Evolutionary conservation across 2,113 vertebrate genomes (phyloP), one percentile per base, ranked within the genome.

Genomic region (Pristiophorus japonicus): DNA sequence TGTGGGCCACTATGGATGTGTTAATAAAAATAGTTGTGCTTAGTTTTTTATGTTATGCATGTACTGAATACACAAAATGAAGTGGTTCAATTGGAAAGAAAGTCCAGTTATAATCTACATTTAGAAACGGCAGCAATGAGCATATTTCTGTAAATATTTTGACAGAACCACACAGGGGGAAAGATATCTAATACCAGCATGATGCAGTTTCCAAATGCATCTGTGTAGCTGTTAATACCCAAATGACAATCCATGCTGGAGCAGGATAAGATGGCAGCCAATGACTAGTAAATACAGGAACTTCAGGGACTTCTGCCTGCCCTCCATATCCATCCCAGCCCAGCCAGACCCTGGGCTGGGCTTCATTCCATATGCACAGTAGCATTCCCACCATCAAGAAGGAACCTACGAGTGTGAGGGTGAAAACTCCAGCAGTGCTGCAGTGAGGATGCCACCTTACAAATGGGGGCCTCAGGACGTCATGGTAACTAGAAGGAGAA

Each of bases 1-100:
- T 62, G n/a, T 38, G 59, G 88, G 6, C 88, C 59, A 63, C 88
- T 92, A 92, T 94, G 70, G 66, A 94, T 67, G 22, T 70, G 93
- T 94, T 70, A 70, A 94, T 70, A 94, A 94, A 94, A 51, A 47
- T 47, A 47, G 24, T 47, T 92, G 27, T 14, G 4, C 88, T n/a
- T 91, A 62, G 51, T 30, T 92, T 92, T 84, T 65, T 67, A 94
- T 47, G 42, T 47, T 94, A 27, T 27, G 27, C 92, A 94, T 67
- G 63, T 24, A 67, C 63, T 47, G 63, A 47, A 94, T 94, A 47
- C 27, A 51, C 45, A 88, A 88, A 55, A 42, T 81, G 75, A 63
- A 92, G 18, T 38, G 59, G 16, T 38, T 63, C 14, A 63, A 45
- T 18, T 18, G 30, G 55, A 92, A 92, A 24, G 38, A 63, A 92